phyloP scores from a whole-genome alignment of 2,797 vertebrate species.

The Staurois parvus region DNA sequence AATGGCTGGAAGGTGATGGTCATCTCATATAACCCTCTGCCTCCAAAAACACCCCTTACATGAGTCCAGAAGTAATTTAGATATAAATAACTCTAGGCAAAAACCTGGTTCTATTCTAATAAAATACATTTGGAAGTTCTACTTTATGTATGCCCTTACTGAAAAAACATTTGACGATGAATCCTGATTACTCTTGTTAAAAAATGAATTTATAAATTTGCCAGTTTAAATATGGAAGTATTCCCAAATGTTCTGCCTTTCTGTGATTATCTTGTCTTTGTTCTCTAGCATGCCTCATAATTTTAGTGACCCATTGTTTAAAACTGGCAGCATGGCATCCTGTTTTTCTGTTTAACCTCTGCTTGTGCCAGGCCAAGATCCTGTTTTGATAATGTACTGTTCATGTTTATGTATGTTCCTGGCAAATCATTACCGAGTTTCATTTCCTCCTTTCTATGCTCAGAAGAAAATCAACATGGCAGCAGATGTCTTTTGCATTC shows the following conservation, averaged over 20 bases:
- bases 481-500: constrained; percentile 14
- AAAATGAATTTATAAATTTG: not conserved
- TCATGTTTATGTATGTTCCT: constrained; percentile 30
- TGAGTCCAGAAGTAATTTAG: no score
- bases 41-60: no score
- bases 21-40: no score
- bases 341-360: constrained; percentile 31
- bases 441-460: constrained; percentile 33
- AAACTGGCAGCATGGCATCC: constrained; percentile 22
- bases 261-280: constrained; percentile 11
- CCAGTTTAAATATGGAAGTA: not conserved
- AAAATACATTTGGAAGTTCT: no score
- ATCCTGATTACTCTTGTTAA: not conserved
- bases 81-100: no score
- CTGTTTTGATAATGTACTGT: constrained; percentile 27
- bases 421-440: constrained; percentile 29
- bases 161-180: not conserved
- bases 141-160: not conserved
- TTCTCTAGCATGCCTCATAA: not conserved
- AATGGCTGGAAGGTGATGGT: no score
- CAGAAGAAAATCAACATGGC: constrained; percentile 39
- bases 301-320: constrained; percentile 27
- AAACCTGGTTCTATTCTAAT: no score
- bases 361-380: constrained; percentile 13
- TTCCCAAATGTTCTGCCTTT: not conserved